Base-by-base conservation (phyloP, 1,140 invertebrate species). In the Drosophila teissieri region DNA sequence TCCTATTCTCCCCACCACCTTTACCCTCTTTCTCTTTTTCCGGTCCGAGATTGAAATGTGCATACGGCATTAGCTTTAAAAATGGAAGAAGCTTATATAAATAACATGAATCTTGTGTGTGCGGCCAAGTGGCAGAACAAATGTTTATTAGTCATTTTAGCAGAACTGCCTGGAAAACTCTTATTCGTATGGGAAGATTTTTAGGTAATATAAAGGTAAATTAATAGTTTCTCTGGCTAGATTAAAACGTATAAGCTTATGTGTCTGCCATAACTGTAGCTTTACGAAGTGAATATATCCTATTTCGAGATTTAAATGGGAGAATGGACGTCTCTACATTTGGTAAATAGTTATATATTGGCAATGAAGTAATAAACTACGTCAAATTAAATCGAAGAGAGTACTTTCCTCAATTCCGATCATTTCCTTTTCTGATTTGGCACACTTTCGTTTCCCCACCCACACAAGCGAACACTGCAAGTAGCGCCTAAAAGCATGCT, bases 61-160 rank as follows among this genome's bases (percentile, higher is more conserved):
- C 81, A 85, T 85, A 80, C 57, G 63, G 82, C 64, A 85, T 85
- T 85, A 85, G 81, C 77, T 78, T 78, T 62, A 78, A 73, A 80
- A 55, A 85, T 76, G 36, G 39, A 79, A 55, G 40, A 73, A 37
- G 55, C 54, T 73, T 61, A 73, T 73, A 73, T 48, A 73, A 73
- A 73, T 73, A 73, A 61, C 55, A 73, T 73, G 69, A 73, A 73
- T 60, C 46, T 46, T 53, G 55, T 61, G 69, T 60, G 69, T 46
- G 69, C 48, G 40, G 34, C 68, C 54, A 49, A 52, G 55, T 37
- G 69, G 45, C n/a, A 70, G 56, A 14, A 22, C 17, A 60, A 73
- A 73, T 61, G 69, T 73, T 73, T 73, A 73, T 73, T 73, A 73
- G 69, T 73, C 48, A 51, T 34, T 24, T 39, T 52, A 37, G 57